Evolutionary conservation across 2,888 invertebrate species (phyloP).

Genomic region (Drosophila antonietae): DNA sequence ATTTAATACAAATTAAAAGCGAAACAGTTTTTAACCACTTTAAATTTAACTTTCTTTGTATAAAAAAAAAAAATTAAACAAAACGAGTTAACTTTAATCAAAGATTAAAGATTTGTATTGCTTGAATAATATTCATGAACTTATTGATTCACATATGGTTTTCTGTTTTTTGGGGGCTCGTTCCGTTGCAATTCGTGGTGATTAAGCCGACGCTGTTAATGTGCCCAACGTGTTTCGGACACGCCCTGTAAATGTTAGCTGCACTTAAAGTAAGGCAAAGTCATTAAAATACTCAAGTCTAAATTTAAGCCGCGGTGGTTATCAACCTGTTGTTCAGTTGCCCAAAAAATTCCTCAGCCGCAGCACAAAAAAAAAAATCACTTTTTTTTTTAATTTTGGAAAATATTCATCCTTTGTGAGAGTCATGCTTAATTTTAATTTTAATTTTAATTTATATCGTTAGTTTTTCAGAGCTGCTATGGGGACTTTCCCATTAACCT

Average conservation of each 20-base stretch:
- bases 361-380: not conserved
- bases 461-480: not conserved
- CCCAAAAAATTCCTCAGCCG: not conserved
- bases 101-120: slow-evolving; percentile 37
- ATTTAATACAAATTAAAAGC: slow-evolving; percentile 13
- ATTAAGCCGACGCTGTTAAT: slow-evolving; percentile 63
- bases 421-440: slow-evolving; percentile 1
- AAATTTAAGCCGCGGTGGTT: slow-evolving; percentile 51
- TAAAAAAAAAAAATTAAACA: not conserved
- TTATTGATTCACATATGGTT: slow-evolving; percentile 44
- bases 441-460: not conserved
- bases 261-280: slow-evolving; percentile 67
- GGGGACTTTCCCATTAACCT: not conserved
- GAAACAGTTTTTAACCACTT: slow-evolving; percentile 38
- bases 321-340: not conserved
- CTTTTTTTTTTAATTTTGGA: slow-evolving; percentile 10
- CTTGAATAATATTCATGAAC: slow-evolving; percentile 49
- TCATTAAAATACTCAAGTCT: slow-evolving; percentile 45
- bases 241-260: slow-evolving; percentile 60
- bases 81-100: slow-evolving; percentile 47
- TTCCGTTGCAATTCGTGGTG: slow-evolving; percentile 48
- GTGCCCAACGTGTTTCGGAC: slow-evolving; percentile 36
- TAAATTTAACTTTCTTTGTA: slow-evolving; percentile 79
- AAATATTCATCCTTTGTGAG: slow-evolving; percentile 15
- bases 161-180: slow-evolving; percentile 68